Evolutionary conservation across 2,797 vertebrate species (phyloP).

Genomic region (Melanotaenia trifasciata): DNA sequence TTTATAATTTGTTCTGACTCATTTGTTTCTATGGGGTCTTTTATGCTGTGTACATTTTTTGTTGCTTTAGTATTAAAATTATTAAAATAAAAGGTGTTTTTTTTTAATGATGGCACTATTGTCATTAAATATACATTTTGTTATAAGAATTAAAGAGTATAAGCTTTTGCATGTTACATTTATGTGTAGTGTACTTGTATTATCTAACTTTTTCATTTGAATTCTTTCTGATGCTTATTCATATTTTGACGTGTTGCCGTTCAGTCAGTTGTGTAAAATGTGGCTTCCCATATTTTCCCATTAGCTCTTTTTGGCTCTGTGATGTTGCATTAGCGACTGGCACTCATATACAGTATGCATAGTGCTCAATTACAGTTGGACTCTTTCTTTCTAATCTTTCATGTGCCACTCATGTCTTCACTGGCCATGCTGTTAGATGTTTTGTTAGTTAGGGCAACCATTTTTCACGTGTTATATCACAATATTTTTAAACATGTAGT

Average conservation of each 20-base stretch:
- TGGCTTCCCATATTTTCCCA: conserved; percentile 38
- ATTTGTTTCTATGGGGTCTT: conserved; percentile 22
- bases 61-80: not conserved
- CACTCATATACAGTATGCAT: conserved; percentile 9
- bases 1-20: conserved; percentile 32
- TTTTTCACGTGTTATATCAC: conserved; percentile 33
- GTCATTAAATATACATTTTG: not conserved
- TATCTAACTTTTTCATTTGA: conserved; percentile 25
- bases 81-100: not conserved
- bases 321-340: conserved; percentile 27
- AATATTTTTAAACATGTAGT: conserved; percentile 40
- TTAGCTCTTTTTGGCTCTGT: conserved; percentile 42
- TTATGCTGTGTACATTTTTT: conserved; percentile 1
- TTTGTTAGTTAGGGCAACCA: conserved; percentile 30
- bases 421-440: conserved; percentile 23
- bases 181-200: conserved; percentile 21
- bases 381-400: conserved; percentile 21
- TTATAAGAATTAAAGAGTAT: not conserved
- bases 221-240: conserved; percentile 28
- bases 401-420: conserved; percentile 16
- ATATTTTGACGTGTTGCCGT: conserved; percentile 23
- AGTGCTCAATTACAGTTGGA: conserved; percentile 12
- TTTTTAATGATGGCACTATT: conserved; percentile 1
- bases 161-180: conserved; percentile 12
- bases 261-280: conserved; percentile 17